Conservation (phyloP, 2,797 vertebrate species). For the Xenentodon cancila region DNA sequence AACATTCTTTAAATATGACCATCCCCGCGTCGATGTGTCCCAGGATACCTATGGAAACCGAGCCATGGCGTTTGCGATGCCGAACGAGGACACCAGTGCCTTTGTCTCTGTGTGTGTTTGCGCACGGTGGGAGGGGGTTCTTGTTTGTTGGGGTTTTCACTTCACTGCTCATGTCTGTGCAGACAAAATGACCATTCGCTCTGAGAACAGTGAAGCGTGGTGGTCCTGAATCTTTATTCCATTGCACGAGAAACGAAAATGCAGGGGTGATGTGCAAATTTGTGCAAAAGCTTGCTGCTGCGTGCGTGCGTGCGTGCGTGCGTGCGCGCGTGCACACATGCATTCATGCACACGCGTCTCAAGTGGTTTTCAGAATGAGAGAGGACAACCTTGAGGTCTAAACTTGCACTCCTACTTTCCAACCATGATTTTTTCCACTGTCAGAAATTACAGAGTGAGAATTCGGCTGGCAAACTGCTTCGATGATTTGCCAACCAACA, state of each 20-base stretch:
- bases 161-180: constrained; percentile 73
- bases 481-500: constrained; percentile 56
- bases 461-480: constrained; percentile 67
- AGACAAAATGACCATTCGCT: constrained; percentile 72
- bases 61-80: constrained; percentile 46
- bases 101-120: constrained; percentile 62
- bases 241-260: constrained; percentile 53
- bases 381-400: constrained; percentile 68
- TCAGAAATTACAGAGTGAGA: constrained; percentile 75
- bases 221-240: constrained; percentile 29
- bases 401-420: constrained; percentile 66
- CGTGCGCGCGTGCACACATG: constrained; percentile 10
- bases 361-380: constrained; percentile 66
- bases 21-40: constrained; percentile 56
- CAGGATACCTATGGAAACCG: constrained; percentile 65
- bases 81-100: constrained; percentile 69
- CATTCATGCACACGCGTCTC: constrained; percentile 36
- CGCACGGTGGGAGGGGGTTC: constrained; percentile 7
- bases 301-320: constrained; percentile 7
- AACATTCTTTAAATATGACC: constrained; percentile 68
- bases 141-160: constrained; percentile 77
- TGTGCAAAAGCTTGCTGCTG: constrained; percentile 23
- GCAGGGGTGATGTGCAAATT: constrained; percentile 56
- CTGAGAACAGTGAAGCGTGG: constrained; percentile 37
- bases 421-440: constrained; percentile 54